Base-by-base conservation (phyloP, 2,113 vertebrate genomes). In the Ophiodon elongatus region DNA sequence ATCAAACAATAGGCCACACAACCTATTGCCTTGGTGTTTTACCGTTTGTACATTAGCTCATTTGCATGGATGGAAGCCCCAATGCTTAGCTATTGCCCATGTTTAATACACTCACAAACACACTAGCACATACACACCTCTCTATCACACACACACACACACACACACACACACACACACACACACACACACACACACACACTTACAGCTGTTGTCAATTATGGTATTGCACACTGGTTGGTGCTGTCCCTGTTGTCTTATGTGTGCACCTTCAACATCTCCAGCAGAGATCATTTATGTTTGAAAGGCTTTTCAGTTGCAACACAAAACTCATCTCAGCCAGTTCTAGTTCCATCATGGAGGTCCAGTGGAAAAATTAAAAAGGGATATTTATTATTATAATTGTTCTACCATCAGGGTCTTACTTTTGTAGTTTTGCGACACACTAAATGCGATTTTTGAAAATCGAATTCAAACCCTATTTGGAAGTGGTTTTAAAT, bases 11-110 rank as follows among this genome's bases (percentile, higher is more conserved):
- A 73, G 43, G 76, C 66, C 52, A 37, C 77, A 43, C 68, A 86
- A 80, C 87, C 81, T 91, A 83, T 89, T 88, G 80, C 85, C 78
- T 83, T 72, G 57, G 47, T 79, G 73, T 72, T 79, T 74, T 17
- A 76, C 25, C 35, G 7, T 47, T 84, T 81, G 68, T 76, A 82
- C 73, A 83, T 91, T 91, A 92, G 89, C 88, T 91, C 85, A 68
- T 80, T 77, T 78, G 90, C 75, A 86, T 82, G 79, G 87, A 91
- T 90, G 88, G 90, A 93, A 95, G 94, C 93, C 93, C 93, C 87
- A 73, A 64, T 88, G 84, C 75, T 84, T 78, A 85, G 75, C 88
- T 95, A 94, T 95, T 95, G 93, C 93, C 89, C 79, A 85, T 90
- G 70, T 86, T 84, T 79, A 54, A 76, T 13, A 43, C 69, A 47